Conservation (phyloP, 2,113 vertebrate genomes). For the Tupaia chinensis region DNA sequence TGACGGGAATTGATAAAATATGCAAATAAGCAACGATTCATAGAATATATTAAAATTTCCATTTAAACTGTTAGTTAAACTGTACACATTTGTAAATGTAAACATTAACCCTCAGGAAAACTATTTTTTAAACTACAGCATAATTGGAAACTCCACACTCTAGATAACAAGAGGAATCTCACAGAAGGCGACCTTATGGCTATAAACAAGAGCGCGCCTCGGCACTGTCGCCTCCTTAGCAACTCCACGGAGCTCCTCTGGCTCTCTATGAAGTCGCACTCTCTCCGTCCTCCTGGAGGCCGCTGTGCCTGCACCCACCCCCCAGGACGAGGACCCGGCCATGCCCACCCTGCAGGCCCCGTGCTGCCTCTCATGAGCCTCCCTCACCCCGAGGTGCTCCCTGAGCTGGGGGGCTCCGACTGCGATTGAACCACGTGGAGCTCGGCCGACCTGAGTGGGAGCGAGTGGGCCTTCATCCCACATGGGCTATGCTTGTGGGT, state of each 20-base stretch:
- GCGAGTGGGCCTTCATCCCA: accelerated
- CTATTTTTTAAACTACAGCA: conserved; percentile 41
- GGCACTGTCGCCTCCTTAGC: no score
- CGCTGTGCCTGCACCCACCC: accelerated
- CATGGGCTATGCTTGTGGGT: accelerated
- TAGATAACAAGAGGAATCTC: neutral
- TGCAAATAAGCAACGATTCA: conserved; percentile 72
- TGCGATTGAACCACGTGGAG: neutral
- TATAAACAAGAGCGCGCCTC: neutral
- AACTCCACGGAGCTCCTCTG: neutral
- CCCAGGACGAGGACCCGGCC: neutral
- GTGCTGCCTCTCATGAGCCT: accelerated
- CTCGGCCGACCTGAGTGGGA: neutral
- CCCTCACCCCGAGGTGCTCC: accelerated
- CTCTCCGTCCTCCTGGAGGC: neutral
- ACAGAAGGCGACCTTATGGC: neutral
- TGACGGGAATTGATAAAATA: conserved; percentile 60
- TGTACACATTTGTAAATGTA: conserved; percentile 62
- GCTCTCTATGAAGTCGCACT: neutral
- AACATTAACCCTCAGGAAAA: conserved; percentile 70
- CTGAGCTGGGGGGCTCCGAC: accelerated
- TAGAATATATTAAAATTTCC: conserved; percentile 68
- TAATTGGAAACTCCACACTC: conserved; percentile 47
- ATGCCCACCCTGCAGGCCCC: accelerated
- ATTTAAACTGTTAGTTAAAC: conserved; percentile 72